Evolutionary conservation across 2,797 vertebrate species (phyloP).

Genomic region (Luscinia luscinia): DNA sequence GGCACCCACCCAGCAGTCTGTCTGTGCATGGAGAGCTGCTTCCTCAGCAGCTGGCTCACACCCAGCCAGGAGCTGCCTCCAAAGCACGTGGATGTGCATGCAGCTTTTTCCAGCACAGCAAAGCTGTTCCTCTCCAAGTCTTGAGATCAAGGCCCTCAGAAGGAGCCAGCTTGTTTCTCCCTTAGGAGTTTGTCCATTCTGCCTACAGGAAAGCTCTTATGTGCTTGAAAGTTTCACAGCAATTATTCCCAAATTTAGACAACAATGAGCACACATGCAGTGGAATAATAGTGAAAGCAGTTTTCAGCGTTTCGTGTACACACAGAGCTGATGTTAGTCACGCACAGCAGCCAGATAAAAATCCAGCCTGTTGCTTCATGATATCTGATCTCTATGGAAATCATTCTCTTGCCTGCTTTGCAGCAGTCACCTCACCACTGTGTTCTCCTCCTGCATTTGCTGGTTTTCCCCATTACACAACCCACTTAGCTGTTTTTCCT

Average conservation of each 20-base stretch:
- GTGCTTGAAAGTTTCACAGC: neutral
- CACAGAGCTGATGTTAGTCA: neutral
- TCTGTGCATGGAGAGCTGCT: neutral
- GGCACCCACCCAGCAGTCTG: neutral
- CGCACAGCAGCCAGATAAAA: neutral
- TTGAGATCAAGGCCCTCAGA: neutral
- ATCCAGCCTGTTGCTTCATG: neutral
- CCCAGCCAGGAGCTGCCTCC: neutral
- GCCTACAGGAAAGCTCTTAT: neutral
- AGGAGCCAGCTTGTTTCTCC: constrained; percentile 4
- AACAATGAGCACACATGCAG: neutral
- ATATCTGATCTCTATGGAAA: neutral
- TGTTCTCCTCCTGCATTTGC: neutral
- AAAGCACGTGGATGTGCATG: constrained; percentile 19
- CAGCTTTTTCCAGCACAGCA: constrained; percentile 40
- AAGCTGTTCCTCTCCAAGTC: neutral
- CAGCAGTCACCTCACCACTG: neutral
- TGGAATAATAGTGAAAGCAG: neutral
- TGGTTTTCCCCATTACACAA: constrained; percentile 47
- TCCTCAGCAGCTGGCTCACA: constrained; percentile 46
- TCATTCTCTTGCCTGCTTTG: neutral
- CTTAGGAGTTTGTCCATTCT: neutral
- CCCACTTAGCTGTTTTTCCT: constrained; percentile 11
- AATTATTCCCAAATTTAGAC: constrained; percentile 8
- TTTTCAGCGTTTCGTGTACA: neutral